These are phyloP conservation scores for Strigamia maritima DNA, from an alignment of 2,888 invertebrate genomes.

Conservation along the genomic window DNA sequence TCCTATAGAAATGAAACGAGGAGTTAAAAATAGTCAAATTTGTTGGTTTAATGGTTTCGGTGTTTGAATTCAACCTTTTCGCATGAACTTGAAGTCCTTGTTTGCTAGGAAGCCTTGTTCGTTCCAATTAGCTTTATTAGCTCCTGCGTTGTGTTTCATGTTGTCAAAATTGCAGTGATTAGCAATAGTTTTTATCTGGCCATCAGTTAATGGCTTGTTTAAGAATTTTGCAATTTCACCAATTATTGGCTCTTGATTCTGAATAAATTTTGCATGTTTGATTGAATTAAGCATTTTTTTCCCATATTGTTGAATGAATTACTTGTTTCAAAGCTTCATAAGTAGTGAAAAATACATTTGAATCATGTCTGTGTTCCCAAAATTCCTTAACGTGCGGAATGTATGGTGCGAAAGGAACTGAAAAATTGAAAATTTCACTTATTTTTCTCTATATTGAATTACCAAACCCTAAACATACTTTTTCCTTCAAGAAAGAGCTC, in stretches of 20 bases:
- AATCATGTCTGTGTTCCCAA: neutral
- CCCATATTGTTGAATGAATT: too few species aligned
- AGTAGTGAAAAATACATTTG: neutral
- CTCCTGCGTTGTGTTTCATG: neutral
- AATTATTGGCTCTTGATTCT: neutral
- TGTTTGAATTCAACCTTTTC: neutral
- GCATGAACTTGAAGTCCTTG: neutral
- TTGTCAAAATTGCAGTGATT: neutral
- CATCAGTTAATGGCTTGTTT: neutral
- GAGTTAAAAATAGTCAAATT: neutral
- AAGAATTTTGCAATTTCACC: neutral
- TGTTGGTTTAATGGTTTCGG: too few species aligned
- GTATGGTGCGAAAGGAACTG: neutral
- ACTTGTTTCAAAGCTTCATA: neutral
- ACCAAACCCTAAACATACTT: neutral
- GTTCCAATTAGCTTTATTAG: neutral
- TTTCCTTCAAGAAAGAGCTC: neutral
- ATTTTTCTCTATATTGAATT: too few species aligned
- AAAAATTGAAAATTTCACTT: neutral
- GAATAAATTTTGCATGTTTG: too few species aligned
- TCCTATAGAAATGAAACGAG: neutral
- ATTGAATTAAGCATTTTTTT: too few species aligned
- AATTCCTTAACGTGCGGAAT: neutral
- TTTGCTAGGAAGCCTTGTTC: neutral
- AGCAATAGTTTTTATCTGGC: neutral